Base-by-base conservation (phyloP, 2,888 invertebrate genomes). In the Polylopha cassiicola region DNA sequence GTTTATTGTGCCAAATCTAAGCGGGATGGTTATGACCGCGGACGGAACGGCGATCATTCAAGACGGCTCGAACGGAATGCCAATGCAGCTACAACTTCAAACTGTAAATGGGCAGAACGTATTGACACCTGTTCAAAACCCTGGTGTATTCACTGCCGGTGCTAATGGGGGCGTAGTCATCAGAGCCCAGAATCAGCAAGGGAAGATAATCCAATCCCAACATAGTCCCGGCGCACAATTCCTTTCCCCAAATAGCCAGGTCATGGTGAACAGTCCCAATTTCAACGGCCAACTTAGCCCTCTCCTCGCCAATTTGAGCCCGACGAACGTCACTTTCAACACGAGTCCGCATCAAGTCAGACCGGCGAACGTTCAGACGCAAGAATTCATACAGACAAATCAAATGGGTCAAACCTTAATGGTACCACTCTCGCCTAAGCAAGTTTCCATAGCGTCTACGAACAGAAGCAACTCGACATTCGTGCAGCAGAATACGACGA, bases 401-500 rank as follows among this genome's bases (percentile, higher is more conserved):
- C 89, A 88, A 52, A 85, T 88, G 84, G 91, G 91, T 0, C 92
- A 91, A 62, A 89, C 91, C 0, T 58, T 92, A 41, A 90, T 92
- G 89, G 90, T 92, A 6, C 92, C 92, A 2, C 84, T 91, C 32
- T 88, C 89, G 0, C 88, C 88, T 1, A 90, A 89, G 55, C 89
- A 87, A 41, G 87, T 85, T 0, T 86, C 88, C 0, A 69, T 87
- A 10, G 78, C 85, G 0, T 73, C 87, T 0, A 74, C 89, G 1
- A 76, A 85, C 7, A 89, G 90, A 43, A 88, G 87, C 37, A 87
- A 88, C 53, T 90, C 90, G 0, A 94, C 94, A 0, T 94, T 90
- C 58, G 92, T 94, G 1, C 94, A 94, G 53, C 94, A 94, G 55
- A 95, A 94, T 62, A 93, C 94, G 0, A 94, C 94, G 1, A 94